Conservation (phyloP, 2,888 invertebrate genomes). For the Pollenia griseotomentosa region DNA sequence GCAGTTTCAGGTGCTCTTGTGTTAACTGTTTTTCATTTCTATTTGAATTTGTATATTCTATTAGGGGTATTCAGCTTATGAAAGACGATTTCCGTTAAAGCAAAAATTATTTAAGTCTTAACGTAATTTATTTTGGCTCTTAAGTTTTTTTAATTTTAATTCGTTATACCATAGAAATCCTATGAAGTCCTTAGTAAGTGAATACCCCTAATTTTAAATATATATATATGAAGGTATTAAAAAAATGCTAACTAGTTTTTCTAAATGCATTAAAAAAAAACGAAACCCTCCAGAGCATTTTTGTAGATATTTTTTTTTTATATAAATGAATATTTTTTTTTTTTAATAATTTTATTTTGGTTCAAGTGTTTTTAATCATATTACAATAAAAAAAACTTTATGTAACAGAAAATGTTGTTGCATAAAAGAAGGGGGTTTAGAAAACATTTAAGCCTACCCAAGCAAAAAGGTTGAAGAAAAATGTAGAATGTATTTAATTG, state of each 20-base stretch:
- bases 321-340: conserved; percentile 9
- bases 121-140: background rate
- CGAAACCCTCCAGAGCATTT: conserved; percentile 68
- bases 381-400: conserved; percentile 21
- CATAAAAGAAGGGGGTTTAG: conserved; percentile 33
- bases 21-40: conserved; percentile 62
- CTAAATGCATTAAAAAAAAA: conserved; percentile 64
- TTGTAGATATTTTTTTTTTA: conserved; percentile 39
- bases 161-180: no score
- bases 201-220: conserved; percentile 39
- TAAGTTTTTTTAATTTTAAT: background rate
- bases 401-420: conserved; percentile 28
- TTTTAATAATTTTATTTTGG: conserved; percentile 27
- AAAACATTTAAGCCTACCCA: conserved; percentile 67
- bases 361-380: conserved; percentile 58
- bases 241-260: conserved; percentile 57
- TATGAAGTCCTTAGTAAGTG: background rate
- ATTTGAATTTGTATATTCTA: conserved; percentile 17
- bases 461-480: conserved; percentile 56
- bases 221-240: conserved; percentile 44
- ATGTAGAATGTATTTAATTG: conserved; percentile 23
- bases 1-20: conserved; percentile 72
- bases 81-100: background rate
- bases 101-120: no score
- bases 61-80: conserved; percentile 41